phyloP scores from a whole-genome alignment of 2,113 vertebrate species.

The Struthidea cinerea region DNA sequence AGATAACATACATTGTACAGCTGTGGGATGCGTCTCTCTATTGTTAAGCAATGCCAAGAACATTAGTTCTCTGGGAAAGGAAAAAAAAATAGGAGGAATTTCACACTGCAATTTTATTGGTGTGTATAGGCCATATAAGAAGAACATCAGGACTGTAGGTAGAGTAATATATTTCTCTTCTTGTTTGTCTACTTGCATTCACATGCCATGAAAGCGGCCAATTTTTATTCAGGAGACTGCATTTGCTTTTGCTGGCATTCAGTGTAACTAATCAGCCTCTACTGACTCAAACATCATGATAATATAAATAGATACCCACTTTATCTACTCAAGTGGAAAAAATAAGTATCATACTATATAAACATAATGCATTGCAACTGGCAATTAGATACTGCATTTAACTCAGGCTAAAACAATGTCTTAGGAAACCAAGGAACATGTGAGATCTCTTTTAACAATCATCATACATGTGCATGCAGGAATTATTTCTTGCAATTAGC shows the following conservation, averaged over 20 bases:
- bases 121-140: neutral
- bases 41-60: neutral
- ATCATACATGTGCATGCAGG: neutral
- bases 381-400: conserved; percentile 59
- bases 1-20: neutral
- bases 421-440: neutral
- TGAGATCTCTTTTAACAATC: neutral
- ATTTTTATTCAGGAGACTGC: conserved; percentile 39
- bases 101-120: neutral
- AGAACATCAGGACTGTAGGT: neutral
- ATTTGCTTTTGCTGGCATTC: conserved; percentile 46
- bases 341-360: conserved; percentile 65
- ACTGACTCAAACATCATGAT: conserved; percentile 43
- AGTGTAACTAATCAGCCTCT: conserved; percentile 21
- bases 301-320: conserved; percentile 62
- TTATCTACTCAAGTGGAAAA: conserved; percentile 61
- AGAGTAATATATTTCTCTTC: neutral
- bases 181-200: neutral
- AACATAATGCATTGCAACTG: conserved; percentile 55
- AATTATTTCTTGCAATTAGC: conserved; percentile 7
- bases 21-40: neutral
- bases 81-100: neutral
- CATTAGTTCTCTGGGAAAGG: neutral
- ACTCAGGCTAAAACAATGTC: conserved; percentile 17
- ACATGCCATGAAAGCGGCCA: neutral